Base-by-base conservation (phyloP, 2,888 invertebrate species). In the Marasmarcha lunaedactyla region DNA sequence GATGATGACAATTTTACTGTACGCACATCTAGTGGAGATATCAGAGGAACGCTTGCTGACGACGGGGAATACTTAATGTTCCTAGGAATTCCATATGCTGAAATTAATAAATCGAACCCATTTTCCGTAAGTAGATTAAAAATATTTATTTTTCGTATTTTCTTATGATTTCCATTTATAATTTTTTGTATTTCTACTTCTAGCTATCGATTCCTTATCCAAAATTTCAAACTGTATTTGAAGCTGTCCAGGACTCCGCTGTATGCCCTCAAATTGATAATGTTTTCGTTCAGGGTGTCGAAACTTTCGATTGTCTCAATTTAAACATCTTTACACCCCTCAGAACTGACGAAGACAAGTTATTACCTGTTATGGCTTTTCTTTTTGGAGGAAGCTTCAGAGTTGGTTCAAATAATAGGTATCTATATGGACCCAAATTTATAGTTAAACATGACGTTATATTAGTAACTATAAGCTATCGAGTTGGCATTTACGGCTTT, bases 51-150 rank as follows among this genome's bases (percentile, higher is more conserved):
- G 7, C 20, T 20, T 7, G 20, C 20, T 20, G 20, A 20, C 13
- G 57, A 61, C 43, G 55, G 60, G 3, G 54, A 57, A 15, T 64
- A 63, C 40, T 43, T 43, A 2, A 61, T 54, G 51, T 66, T 56
- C 37, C 35, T 64, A 38, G 66, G 64, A 1, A 57, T 66, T 38
- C 66, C 65, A 0, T 66, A 54, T 37, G 66, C 49, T 2, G 46
- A 45, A 38, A 52, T 64, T 2, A 49, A 57, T 14, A 40, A 46
- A 10, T 30, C 40, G 2, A 59, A 65, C 42, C 59, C 62, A 10
- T 66, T 63, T 42, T 60, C 59, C 39, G 63, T 66, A 51, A 55
- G 59, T 51, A 13, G 20, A 20, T 30, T 11, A 25, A 12, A 20
- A 20, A 12, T 36, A 12, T 25, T 25, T 20, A 20, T 11, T 36